Base-by-base conservation (phyloP, 2,888 invertebrate genomes). In the Machimus rusticus region DNA sequence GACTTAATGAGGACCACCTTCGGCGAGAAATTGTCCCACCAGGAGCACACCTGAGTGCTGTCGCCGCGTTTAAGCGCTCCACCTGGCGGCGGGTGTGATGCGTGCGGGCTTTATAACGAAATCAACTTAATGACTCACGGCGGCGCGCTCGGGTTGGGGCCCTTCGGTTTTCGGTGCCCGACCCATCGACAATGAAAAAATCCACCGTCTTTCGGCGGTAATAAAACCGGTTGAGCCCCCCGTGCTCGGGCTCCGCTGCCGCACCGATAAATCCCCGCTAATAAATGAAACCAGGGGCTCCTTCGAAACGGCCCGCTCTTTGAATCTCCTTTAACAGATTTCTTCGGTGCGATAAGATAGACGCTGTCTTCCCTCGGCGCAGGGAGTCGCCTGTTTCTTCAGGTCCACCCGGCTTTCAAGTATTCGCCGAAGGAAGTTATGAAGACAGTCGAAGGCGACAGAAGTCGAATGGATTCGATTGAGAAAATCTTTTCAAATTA, bases 1-100 rank as follows among this genome's bases (percentile, higher is more conserved):
- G 84, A 34, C 74, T 57, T 84, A 84, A 84, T 84, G 81, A 51
- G 28, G 81, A 76, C 28, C 37, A 39, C 31, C 16, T 76, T 76
- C 76, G 12, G 76, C 34, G 39, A 39, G 37, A 76, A 37, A 34
- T 34, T 31, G 76, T 76, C 76, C 37, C 39, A 39, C 31, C 39
- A 76, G 37, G 39, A 76, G 34, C 39, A 0, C 76, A 76, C 76
- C 76, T 76, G 76, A 76, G 76, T 37, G 39, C 76, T 37, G 76
- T 76, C 34, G 76, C 37, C 76, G 76, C 14, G 39, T 66, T 66
- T 66, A 66, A 66, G 28, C 66, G 28, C 66, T 66, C 66, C 66
- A 66, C 66, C 55, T 74, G 34, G 34, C 39, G 39, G 31, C 37
- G 37, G 37, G 76, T 34, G 19, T n/a, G 76, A 76, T 76, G 76